Percentiles rank a stretch among this genome's conserved stretches.
Conservation (phyloP, 92 coral and sea anemone genomes). For the Zoanthus sansibaricus region DNA sequence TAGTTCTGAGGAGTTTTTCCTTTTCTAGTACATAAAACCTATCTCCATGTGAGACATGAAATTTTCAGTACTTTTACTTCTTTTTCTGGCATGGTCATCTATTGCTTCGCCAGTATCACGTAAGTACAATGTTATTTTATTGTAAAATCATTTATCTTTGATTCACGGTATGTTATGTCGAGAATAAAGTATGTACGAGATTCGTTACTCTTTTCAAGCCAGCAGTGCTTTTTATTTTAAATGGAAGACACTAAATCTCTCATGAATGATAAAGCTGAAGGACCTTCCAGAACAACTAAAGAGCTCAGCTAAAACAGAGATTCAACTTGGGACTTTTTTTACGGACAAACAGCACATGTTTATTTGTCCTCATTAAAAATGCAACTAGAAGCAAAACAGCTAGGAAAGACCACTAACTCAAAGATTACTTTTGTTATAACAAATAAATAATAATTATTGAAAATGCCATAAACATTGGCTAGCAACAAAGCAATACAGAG, state of each 20-base stretch:
- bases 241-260: not conserved
- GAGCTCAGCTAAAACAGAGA: not conserved
- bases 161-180: conserved; percentile 26
- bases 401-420: conserved; percentile 4
- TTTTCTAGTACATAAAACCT: conserved; percentile 34
- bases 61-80: conserved; percentile 69
- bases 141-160: conserved; percentile 29
- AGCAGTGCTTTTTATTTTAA: too few relatives aligned
- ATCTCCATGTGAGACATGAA: conserved; percentile 85
- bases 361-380: conserved; percentile 25
- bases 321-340: not conserved
- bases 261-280: not conserved
- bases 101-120: conserved; percentile 88
- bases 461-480: too few relatives aligned
- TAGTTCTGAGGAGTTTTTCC: conserved; percentile 7
- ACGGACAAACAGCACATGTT: not conserved
- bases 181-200: not conserved
- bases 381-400: conserved; percentile 29
- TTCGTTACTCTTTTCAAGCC: not conserved
- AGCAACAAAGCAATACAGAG: not conserved
- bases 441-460: not conserved
- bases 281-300: not conserved
- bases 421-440: not conserved
- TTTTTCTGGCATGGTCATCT: conserved; percentile 82
- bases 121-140: conserved; percentile 59